Evolutionary conservation across 2,888 invertebrate genomes (phyloP).

Genomic region (Caprella mutica): DNA sequence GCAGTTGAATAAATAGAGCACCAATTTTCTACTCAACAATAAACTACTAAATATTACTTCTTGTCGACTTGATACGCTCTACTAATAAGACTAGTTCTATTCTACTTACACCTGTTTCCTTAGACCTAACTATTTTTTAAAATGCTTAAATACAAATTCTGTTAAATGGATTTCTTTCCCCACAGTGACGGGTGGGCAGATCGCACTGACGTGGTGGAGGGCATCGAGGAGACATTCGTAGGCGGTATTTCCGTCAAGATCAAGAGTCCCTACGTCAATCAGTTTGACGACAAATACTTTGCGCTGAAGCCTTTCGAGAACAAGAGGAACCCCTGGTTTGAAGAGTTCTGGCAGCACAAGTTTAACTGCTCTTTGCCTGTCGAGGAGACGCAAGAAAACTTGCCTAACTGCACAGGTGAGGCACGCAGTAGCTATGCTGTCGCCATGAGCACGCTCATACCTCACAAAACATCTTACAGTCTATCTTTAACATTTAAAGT

Average conservation of each 20-base stretch:
- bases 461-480: no score
- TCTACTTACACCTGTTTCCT: no score
- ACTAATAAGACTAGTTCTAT: no score
- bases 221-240: conserved; percentile 53
- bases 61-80: no score
- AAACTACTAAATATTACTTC: no score
- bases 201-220: conserved; percentile 57
- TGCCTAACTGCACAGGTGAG: conserved; percentile 9
- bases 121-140: no score
- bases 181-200: conserved; percentile 69
- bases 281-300: conserved; percentile 58
- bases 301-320: conserved; percentile 53
- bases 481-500: not conserved
- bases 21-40: no score
- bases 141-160: no score
- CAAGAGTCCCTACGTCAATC: conserved; percentile 55
- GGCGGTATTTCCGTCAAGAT: conserved; percentile 63
- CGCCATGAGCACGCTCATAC: not conserved
- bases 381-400: not conserved
- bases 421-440: not conserved
- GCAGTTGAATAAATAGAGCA: no score
- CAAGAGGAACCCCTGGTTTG: conserved; percentile 58
- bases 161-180: no score
- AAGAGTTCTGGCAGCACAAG: conserved; percentile 63
- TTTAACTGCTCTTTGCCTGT: conserved; percentile 50